Base-by-base conservation (phyloP, 2,797 vertebrate species). In the Dipus sagitta region DNA sequence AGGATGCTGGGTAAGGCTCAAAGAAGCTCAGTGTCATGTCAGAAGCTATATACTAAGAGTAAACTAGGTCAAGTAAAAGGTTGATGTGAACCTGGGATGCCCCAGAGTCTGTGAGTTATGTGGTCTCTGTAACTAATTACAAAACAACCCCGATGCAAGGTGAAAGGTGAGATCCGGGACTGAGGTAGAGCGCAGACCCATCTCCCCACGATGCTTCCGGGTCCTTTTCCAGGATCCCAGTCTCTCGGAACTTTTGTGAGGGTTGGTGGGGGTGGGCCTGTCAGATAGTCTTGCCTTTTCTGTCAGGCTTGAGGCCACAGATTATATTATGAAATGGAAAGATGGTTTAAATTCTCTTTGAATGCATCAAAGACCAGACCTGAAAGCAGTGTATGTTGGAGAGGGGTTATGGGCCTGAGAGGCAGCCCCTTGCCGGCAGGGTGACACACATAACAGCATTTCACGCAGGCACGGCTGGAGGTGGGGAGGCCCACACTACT, bases 271-370 rank as follows among this genome's bases (percentile, higher is more conserved):
- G n/a, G 21, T n/a, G 42, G 68, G 38, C 26, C 1, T 1, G 10
- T 14, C 17, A 28, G 68, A 60, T 67, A 72, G 78, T 60, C 67
- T 42, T 79, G 86, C 76, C 60, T 79, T 90, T 77, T 91, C 60
- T 34, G 32, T 88, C 71, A 78, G 85, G 82, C 76, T 47, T 23
- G 64, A 71, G 60, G 86, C 84, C 75, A 78, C 60, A 87, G 77
- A 91, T 88, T 93, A 75, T 94, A 94, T 79, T 52, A 83, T 82
- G 89, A 82, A 78, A 88, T 52, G 78, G 84, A 94, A 96, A 94
- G 95, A 80, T 91, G 97, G 93, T 96, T 95, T 96, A 91, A 91
- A 96, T 96, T 97, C 86, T 79, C 92, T 85, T 75, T 42, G 80
- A 94, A 76, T 60, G 94, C 94, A 94, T 95, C 96, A 88, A 93